Evolutionary conservation across 2,113 vertebrate species (phyloP).

Genomic region (Neomonachus schauinslandi): DNA sequence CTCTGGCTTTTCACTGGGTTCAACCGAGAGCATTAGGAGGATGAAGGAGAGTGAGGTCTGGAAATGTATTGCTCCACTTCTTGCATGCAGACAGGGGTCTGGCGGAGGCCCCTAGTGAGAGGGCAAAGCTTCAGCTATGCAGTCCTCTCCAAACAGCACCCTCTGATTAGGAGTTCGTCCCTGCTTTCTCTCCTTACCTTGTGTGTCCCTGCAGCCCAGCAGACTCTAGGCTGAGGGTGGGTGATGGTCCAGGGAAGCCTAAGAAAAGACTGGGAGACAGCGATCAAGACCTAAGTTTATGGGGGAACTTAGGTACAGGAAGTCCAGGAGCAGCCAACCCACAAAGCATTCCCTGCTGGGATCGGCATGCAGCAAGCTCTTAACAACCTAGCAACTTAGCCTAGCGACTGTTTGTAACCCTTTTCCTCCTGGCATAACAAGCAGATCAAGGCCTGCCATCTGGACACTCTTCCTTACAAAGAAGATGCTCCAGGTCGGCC

Average conservation of each 20-base stretch:
- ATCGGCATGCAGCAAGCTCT: not conserved
- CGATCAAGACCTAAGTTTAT: not conserved
- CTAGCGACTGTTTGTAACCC: not conserved
- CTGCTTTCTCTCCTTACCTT: no score
- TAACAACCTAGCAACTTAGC: not conserved
- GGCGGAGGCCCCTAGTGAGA: not conserved
- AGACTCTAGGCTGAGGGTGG: not conserved
- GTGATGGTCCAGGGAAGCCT: not conserved
- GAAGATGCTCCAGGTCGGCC: not conserved
- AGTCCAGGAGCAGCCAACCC: not conserved
- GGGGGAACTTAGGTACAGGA: not conserved
- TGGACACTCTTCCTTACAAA: not conserved
- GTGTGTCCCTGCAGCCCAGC: not conserved
- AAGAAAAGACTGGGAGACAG: not conserved
- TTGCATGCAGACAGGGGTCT: rapidly evolving
- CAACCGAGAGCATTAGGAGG: rapidly evolving
- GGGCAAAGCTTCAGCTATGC: rapidly evolving
- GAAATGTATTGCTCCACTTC: not conserved
- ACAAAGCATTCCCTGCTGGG: not conserved
- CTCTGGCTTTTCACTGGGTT: not conserved
- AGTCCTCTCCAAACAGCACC: rapidly evolving
- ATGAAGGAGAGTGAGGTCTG: rapidly evolving
- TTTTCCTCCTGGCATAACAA: not conserved
- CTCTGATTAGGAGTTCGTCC: not conserved
- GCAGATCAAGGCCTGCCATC: not conserved